Evolutionary conservation across 1,140 invertebrate genomes (phyloP), one percentile per base, ranked within the genome.

Genomic region (Drosophila nigromelanica): DNA sequence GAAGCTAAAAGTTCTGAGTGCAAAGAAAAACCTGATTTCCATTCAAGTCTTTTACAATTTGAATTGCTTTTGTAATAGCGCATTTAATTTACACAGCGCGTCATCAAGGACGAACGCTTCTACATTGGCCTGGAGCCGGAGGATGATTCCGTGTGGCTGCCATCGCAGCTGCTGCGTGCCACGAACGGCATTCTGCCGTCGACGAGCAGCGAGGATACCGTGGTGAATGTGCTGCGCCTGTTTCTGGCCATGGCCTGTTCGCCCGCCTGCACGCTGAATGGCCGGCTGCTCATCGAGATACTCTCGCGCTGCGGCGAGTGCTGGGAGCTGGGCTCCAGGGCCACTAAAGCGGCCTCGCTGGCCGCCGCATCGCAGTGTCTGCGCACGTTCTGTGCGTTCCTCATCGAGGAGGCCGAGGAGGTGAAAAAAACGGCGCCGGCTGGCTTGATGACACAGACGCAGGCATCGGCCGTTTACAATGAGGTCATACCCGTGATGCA

Each of bases 81-180:
- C 4, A 24, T 5, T 35, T n/a, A 92, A 35, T 35, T 7, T 7
- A 1, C 0, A 6, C 91, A 98, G 97, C 96, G 96, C 94, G 95
- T 98, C 78, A 93, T 98, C 27, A 94, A 97, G 73, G 97, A 98
- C 93, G 96, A 98, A 89, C 94, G 97, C 67, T 98, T 98, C 89
- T 97, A 98, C 82, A 95, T 97, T n/a, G 95, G 96, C 6, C 95
- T 97, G 77, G 97, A 98, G 92, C 96, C 96, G 4, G 97, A 98
- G 93, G 96, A 97, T 91, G 97, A 98, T 92, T 97, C 96, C 1
- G 92, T 97, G 39, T 98, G 97, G 97, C 92, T 98, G 73, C 96
- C 97, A 10, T 96, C 97, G 2, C 97, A 98, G 92, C 93, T 98
- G 42, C 92, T 98, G 45, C 95, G 96, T 43, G 94, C 97, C 10